Base-by-base conservation (phyloP, 2,797 vertebrate species). In the Schizopygopsis malacanthus region DNA sequence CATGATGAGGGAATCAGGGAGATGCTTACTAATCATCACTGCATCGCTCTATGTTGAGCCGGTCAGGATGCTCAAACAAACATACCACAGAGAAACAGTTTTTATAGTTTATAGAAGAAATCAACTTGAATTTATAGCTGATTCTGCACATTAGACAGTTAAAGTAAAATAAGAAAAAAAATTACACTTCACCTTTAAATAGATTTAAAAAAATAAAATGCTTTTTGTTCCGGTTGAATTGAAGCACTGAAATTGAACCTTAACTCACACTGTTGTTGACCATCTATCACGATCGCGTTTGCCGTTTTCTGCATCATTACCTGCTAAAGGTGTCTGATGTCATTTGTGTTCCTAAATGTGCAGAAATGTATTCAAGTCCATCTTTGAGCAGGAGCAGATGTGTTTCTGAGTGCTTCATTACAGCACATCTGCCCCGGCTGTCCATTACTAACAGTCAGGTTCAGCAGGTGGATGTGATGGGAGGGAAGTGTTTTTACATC, bases 341-440 rank as follows among this genome's bases (percentile, higher is more conserved):
- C 69, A 88, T 91, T 92, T 92, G 84, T 89, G 85, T 88, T 75
- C 69, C 39, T 61, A 79, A 85, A 78, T 72, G 63, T 63, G 69
- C 54, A 72, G 83, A 61, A 63, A 65, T 70, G 85, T 71, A 80
- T 73, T 83, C 50, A 67, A 80, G 59, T 77, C 71, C 22, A 84
- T 73, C 77, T 83, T 41, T 70, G 72, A 84, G 39, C 67, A 65
- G 77, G 52, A 88, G 50, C 85, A 91, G 85, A 89, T 88, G 83
- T 39, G 72, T 70, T 72, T 22, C 82, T 88, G 86, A 89, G 69
- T 61, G 79, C 59, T 83, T 86, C 37, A 85, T 91, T 87, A 86
- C 33, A 69, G 76, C 87, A 87, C 70, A 85, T 81, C 70, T 77
- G 85, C 71, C 61, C 52, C 81, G 41, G 37, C 69, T 78, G 65